Percentiles rank a stretch among this genome's conserved stretches.
Evolutionary conservation across 2,113 vertebrate species (phyloP).

Genomic region (Bettongia penicillata): DNA sequence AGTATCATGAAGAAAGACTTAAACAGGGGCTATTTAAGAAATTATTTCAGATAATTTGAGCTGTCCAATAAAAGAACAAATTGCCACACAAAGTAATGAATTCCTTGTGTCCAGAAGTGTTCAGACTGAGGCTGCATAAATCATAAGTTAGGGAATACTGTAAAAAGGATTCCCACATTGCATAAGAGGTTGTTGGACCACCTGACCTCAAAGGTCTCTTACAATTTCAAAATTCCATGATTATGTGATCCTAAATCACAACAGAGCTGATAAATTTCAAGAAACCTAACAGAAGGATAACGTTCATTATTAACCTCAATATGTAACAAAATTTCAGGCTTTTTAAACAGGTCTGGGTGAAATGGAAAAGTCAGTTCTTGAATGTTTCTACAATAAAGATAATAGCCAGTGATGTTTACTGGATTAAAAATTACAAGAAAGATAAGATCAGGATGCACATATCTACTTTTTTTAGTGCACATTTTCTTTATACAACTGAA

Average conservation of each 20-base stretch:
- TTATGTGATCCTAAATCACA: slow-evolving; percentile 3
- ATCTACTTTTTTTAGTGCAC: neutral
- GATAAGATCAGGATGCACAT: neutral
- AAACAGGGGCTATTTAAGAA: slow-evolving; percentile 4
- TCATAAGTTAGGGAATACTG: neutral
- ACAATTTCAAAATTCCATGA: slow-evolving; percentile 5
- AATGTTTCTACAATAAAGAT: slow-evolving; percentile 23
- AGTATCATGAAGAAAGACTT: neutral
- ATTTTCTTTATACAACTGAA: neutral
- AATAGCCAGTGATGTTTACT: slow-evolving; percentile 68
- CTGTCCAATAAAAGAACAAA: slow-evolving; percentile 42
- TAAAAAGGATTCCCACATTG: slow-evolving; percentile 41
- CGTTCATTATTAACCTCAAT: neutral
- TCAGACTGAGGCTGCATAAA: slow-evolving; percentile 1
- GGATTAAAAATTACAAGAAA: slow-evolving; percentile 46
- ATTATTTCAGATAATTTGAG: slow-evolving; percentile 12
- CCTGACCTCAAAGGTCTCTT: neutral
- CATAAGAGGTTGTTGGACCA: slow-evolving; percentile 21
- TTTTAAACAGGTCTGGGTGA: slow-evolving; percentile 21
- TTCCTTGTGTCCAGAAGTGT: neutral
- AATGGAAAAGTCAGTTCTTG: neutral
- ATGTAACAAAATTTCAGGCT: neutral
- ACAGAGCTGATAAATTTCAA: slow-evolving; percentile 41
- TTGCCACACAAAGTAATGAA: neutral
- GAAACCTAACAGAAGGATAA: slow-evolving; percentile 26